Percentiles rank a stretch among this genome's conserved stretches.
phyloP scores from a whole-genome alignment of 2,797 vertebrate species.

The Malurus splendens region DNA sequence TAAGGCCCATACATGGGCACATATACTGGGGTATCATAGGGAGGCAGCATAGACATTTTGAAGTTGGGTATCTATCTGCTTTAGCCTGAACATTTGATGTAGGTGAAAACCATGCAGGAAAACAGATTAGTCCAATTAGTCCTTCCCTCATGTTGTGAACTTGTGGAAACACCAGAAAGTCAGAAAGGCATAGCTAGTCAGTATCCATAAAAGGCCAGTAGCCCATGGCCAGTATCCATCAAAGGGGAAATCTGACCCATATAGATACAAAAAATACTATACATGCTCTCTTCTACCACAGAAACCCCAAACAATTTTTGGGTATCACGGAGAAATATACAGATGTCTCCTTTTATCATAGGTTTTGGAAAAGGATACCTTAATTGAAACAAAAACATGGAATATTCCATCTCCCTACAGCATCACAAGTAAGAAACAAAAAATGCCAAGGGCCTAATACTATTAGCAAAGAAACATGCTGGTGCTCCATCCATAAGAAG shows the following conservation, averaged over 20 bases:
- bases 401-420: not conserved
- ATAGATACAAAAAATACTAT: not conserved
- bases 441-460: not conserved
- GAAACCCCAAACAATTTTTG: not conserved
- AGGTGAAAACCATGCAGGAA: not conserved
- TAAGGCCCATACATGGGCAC: not conserved
- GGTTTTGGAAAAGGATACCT: not conserved
- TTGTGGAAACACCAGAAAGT: not conserved
- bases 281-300: not conserved
- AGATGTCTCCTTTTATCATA: not conserved
- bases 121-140: not conserved
- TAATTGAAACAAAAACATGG: not conserved
- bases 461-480: not conserved
- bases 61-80: not conserved
- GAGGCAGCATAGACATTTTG: not conserved
- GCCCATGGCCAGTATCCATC: not conserved
- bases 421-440: not conserved
- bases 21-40: not conserved
- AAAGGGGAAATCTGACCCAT: not conserved
- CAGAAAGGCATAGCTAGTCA: not conserved
- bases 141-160: not conserved
- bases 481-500: not conserved
- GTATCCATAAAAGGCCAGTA: not conserved
- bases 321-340: not conserved
- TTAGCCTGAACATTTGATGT: not conserved